Evolutionary conservation across 2,888 invertebrate genomes (phyloP), one percentile per base, ranked within the genome.

Genomic region (Tridacna gigas): DNA sequence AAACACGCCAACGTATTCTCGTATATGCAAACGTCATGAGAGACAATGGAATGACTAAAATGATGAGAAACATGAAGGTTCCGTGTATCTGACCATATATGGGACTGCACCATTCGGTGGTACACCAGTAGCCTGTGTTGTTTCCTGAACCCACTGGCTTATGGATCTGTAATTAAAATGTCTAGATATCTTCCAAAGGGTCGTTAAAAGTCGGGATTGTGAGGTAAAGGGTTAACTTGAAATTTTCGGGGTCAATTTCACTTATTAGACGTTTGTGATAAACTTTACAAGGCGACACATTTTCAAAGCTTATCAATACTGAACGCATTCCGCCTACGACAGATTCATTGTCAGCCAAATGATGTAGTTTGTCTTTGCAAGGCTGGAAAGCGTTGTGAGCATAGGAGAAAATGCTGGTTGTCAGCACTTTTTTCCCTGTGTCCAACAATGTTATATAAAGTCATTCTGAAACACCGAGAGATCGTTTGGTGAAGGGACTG

Each of bases 11-110:
- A 92, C 96, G 96, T 90, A 97, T 97, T 79, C 96, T 95, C 13
- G 96, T 95, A 92, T 97, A 97, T 67, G 97, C 96, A 84, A 96
- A 96, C 0, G 95, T 95, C 96, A 97, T 97, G 73, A 97, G 96
- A 56, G 95, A 93, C n/a, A 96, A 95, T 0, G 97, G 97, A 26
- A 96, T 93, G 12, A 96, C 93, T 51, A 97, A 95, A 18, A 97
- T 96, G 56, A 97, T 91, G 1, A 96, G 90, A 28, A 97, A 94
- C 96, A 97, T 96, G 93, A 96, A 96, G 9, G 96, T 92, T 91
- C 96, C 96, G 91, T 96, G 96, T 60, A 95, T 93, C 60, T 83
- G 82, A 25, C 83, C 82, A 66, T 89, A 86, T 12, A 88, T 22
- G 0, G 84, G 76, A 5, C 71, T 75, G 12, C 89, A 80, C 94